A percentile compares a stretch with the other conserved stretches of the same genome.
Evolutionary conservation across 2,888 invertebrate genomes (phyloP).

Genomic region (Reticulitermes lucifugus): DNA sequence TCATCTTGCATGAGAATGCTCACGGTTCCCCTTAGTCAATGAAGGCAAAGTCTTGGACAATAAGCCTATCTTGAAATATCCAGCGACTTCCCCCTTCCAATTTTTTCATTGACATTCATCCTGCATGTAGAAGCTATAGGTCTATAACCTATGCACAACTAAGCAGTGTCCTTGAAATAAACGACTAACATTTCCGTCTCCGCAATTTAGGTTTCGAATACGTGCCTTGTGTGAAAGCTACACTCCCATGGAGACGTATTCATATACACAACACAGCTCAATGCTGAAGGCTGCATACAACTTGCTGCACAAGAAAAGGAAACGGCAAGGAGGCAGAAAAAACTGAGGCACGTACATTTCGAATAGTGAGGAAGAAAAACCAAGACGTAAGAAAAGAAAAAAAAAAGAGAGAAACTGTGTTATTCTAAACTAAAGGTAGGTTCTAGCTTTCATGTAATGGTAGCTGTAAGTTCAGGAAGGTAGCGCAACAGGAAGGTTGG

Average conservation of each 20-base stretch:
- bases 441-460: constrained; percentile 30
- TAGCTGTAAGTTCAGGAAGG: constrained; percentile 18
- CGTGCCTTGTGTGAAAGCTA: not conserved
- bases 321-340: not conserved
- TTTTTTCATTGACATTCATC: too few species aligned
- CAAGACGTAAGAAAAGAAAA: not conserved
- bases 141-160: too few species aligned
- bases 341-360: constrained; percentile 35
- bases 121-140: too few species aligned
- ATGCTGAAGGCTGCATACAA: not conserved
- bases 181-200: not conserved
- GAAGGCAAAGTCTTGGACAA: too few species aligned
- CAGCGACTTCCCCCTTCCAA: too few species aligned
- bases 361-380: constrained; percentile 30
- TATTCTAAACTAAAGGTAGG: not conserved
- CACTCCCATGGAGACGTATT: constrained; percentile 1
- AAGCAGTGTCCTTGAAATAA: too few species aligned
- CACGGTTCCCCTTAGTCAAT: too few species aligned
- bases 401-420: not conserved
- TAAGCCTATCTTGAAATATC: too few species aligned
- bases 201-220: not conserved
- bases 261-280: not conserved
- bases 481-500: not conserved
- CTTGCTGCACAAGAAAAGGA: not conserved
- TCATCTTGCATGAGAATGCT: too few species aligned